phyloP scores from a whole-genome alignment of 2,113 vertebrate species.

The Vireo altiloquus region DNA sequence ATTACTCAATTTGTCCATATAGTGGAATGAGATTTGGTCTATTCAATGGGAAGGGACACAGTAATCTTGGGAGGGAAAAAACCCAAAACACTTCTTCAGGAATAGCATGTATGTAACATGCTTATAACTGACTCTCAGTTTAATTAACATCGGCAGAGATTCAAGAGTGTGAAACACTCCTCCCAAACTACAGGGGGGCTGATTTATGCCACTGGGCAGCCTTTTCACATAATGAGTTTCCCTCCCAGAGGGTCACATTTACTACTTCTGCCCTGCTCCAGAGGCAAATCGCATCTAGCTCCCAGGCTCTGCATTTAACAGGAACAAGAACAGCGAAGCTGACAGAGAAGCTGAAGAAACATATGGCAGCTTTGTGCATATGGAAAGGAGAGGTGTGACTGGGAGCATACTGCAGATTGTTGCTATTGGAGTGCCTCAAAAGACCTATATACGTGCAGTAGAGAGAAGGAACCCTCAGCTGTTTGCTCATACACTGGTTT shows the following conservation, averaged over 20 bases:
- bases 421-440: background rate
- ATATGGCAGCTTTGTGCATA: background rate
- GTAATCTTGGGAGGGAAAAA: background rate
- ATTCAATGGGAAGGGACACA: background rate
- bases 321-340: background rate
- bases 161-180: background rate
- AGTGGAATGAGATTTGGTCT: background rate
- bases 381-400: background rate
- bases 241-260: background rate
- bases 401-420: background rate
- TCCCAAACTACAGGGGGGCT: background rate
- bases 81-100: background rate
- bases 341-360: conserved; percentile 24
- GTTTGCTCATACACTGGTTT: background rate
- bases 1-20: background rate
- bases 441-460: background rate
- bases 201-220: conserved; percentile 28
- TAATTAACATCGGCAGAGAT: background rate
- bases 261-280: background rate
- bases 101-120: background rate
- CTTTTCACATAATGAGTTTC: conserved; percentile 2
- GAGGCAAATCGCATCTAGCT: background rate
- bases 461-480: background rate
- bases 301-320: background rate
- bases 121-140: background rate